Evolutionary conservation across 1,140 invertebrate genomes (phyloP).

Genomic region (Drosophila sp.): DNA sequence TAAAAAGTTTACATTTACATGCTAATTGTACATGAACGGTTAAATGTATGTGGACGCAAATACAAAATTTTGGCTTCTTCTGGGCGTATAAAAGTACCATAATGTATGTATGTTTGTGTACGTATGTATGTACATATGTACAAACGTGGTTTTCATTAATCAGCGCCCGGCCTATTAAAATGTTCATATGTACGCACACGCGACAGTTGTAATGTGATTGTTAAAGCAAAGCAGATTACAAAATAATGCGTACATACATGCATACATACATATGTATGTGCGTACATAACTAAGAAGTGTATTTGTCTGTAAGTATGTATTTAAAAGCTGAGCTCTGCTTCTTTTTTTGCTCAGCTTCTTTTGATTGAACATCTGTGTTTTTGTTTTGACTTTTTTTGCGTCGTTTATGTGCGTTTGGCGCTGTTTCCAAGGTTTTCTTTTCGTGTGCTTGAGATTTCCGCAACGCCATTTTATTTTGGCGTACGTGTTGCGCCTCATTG

Average conservation of each 20-base stretch:
- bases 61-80: background rate
- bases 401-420: slow-evolving; percentile 30
- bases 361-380: slow-evolving; percentile 18
- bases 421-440: slow-evolving; percentile 60
- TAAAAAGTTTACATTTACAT: slow-evolving; percentile 27
- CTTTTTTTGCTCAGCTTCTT: slow-evolving; percentile 24
- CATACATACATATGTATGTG: background rate
- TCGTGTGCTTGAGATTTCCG: slow-evolving; percentile 67
- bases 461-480: slow-evolving; percentile 72
- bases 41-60: slow-evolving; percentile 17
- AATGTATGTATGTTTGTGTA: no score
- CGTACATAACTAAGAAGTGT: no score
- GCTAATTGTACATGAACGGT: slow-evolving; percentile 19
- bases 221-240: background rate
- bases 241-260: background rate
- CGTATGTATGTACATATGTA: background rate
- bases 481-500: slow-evolving; percentile 73
- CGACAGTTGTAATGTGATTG: slow-evolving; percentile 21
- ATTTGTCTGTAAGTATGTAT: background rate
- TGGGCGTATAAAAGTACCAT: slow-evolving; percentile 2
- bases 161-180: slow-evolving; percentile 45
- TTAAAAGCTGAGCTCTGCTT: slow-evolving; percentile 18
- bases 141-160: no score
- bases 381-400: slow-evolving; percentile 22
- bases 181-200: slow-evolving; percentile 7